Percentiles rank a stretch among this genome's conserved stretches.
Conservation (phyloP, 2,797 vertebrate species). For the Alca torda region DNA sequence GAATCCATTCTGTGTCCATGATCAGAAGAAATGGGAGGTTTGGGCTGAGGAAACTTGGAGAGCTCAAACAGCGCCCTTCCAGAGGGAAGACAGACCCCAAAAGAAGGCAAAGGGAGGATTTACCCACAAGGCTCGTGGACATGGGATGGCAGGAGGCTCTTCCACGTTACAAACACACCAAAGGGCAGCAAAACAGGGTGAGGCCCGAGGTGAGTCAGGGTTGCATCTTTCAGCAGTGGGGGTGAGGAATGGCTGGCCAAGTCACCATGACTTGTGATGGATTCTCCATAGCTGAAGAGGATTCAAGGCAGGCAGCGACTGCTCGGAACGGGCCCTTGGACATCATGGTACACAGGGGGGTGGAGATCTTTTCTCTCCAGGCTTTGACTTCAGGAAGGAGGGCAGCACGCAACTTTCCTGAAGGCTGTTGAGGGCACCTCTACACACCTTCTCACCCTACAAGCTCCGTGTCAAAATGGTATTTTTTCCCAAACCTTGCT, state of each 20-base stretch:
- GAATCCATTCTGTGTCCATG: not conserved
- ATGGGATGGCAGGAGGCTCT: not conserved
- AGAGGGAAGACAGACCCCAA: not conserved
- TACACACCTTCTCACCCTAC: not conserved
- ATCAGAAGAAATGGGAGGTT: not conserved
- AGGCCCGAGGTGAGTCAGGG: not conserved
- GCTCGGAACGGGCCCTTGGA: not conserved
- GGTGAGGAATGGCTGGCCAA: not conserved
- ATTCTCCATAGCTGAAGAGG: not conserved
- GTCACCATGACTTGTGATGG: not conserved
- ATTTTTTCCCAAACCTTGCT: not conserved
- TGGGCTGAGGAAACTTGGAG: not conserved
- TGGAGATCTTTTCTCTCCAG: not conserved
- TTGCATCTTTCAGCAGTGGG: not conserved
- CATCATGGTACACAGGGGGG: accelerated
- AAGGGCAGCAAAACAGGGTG: not conserved
- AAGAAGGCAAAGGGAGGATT: not conserved
- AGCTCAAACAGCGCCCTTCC: not conserved
- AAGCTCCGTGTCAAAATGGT: accelerated
- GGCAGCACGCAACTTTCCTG: not conserved
- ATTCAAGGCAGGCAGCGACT: not conserved
- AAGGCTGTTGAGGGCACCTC: not conserved
- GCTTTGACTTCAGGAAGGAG: not conserved
- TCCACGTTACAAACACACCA: accelerated
- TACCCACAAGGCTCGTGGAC: accelerated